Evolutionary conservation across 2,888 invertebrate species (phyloP), one percentile per base, ranked within the genome.

Genomic region (Gymnosoma rotundatum): DNA sequence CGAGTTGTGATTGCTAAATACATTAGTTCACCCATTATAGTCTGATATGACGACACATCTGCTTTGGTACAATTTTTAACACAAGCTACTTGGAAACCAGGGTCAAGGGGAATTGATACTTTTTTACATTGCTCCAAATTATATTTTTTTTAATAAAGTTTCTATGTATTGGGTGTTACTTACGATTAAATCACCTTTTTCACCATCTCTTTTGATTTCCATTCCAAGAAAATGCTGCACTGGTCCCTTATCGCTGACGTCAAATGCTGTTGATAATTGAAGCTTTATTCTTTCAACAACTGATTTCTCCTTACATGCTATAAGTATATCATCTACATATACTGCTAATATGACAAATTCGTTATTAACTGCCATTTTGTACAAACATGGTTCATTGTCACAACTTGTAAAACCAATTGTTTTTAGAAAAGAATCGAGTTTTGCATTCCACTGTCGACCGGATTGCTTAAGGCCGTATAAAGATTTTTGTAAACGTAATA

Each of bases 401-500:
- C 85, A 84, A 14, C 75, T 18, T 5, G 21, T 63, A 64, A 87
- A 87, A 16, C 87, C 87, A 48, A 86, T 78, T 10, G 74, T 66
- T 18, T 66, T 83, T 18, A 87, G 21, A 18, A 18, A 54, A 45
- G 21, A 25, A 45, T 63, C 54, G 9, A 54, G n/a, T 14, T 42
- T 70, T 1, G 8, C 20, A 56, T 70, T 78, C 56, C 78, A 70
- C 14, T 42, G 56, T 8, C 78, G 25, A 38, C 69, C 78, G 9
- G 78, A 36, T 8, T 72, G 70, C 5, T 72, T 72, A n/a, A 72
- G 12, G 4, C 72, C 70, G 78, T 89, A 89, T 45, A 88, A 50
- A 1, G 87, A 84, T 67, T 87, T 88, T 6, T 83, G 69, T 9
- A 88, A 73, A 50, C 78, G 86, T 45, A 88, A 67, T 0, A 88